Conservation (phyloP, 92 coral and sea anemone species). For the Siderastrea radians region DNA sequence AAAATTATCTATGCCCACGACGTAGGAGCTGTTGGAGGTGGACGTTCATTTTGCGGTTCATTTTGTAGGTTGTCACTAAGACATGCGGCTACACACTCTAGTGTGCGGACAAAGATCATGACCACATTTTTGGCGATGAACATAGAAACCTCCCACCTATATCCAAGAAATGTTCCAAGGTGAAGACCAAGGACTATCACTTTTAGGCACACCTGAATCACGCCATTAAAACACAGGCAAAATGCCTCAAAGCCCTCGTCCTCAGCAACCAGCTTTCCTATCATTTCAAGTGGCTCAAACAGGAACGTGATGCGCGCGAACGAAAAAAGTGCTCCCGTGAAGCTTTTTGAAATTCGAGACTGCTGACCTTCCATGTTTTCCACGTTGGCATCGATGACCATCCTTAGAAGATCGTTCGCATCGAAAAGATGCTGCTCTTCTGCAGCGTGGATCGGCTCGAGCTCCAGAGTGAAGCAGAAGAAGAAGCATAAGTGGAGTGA, state of each 20-base stretch:
- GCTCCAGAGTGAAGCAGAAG: neutral
- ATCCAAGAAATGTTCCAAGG: constrained; percentile 4
- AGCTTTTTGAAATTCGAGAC: neutral
- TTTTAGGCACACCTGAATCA: constrained; percentile 1
- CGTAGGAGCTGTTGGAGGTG: constrained; percentile 1
- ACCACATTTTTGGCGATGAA: neutral
- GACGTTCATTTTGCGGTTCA: neutral
- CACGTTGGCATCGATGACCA: neutral
- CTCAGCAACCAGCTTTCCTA: neutral
- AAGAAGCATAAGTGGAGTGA: constrained; percentile 3
- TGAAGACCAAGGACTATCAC: neutral
- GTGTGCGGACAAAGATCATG: neutral
- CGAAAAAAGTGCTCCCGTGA: neutral
- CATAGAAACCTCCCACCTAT: constrained; percentile 4
- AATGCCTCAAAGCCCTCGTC: neutral
- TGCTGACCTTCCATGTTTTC: neutral
- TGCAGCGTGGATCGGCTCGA: neutral
- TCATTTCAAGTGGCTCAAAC: neutral
- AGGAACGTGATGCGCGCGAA: neutral
- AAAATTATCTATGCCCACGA: too few relatives aligned
- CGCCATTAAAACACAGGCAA: neutral
- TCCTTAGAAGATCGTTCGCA: constrained; percentile 1
- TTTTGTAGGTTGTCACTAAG: neutral
- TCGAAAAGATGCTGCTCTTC: neutral
- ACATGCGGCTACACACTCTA: neutral